These are phyloP conservation scores for Xestia ashworthii DNA, from an alignment of 2,888 invertebrate genomes.

Conservation along the genomic window DNA sequence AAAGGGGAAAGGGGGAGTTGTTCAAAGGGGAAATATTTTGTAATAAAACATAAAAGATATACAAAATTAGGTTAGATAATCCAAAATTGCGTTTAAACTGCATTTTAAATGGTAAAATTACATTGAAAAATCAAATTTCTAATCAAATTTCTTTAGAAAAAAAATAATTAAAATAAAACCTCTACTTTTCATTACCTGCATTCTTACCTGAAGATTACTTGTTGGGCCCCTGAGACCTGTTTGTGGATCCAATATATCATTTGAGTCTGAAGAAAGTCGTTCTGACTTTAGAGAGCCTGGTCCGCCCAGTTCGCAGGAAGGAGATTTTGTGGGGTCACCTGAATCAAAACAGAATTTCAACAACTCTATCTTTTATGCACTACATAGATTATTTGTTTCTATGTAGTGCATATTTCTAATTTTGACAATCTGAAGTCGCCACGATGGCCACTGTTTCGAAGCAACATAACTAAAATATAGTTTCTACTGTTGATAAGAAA, in stretches of 20 bases:
- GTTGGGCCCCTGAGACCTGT: conserved; percentile 87
- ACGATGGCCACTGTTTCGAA: not conserved
- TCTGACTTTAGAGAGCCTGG: conserved; percentile 89
- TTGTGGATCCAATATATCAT: conserved; percentile 89
- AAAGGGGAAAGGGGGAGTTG: not conserved
- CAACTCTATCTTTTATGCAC: not conserved
- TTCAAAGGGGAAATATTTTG: not conserved
- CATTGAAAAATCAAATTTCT: not conserved
- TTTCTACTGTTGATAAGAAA: not conserved
- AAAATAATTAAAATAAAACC: conserved; percentile 27
- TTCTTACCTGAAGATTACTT: conserved; percentile 84
- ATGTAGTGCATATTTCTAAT: no score
- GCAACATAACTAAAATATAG: not conserved
- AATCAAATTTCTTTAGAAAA: not conserved
- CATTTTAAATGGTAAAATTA: not conserved
- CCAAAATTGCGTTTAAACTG: not conserved
- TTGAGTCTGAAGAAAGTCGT: conserved; percentile 88
- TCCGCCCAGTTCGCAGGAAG: conserved; percentile 87
- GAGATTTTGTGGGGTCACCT: conserved; percentile 90
- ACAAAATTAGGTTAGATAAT: not conserved
- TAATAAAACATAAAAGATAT: not conserved
- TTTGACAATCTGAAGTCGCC: not conserved
- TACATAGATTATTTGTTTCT: not conserved
- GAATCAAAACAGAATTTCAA: conserved; percentile 27
- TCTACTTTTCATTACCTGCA: conserved; percentile 48